Conservation (phyloP, 1,140 invertebrate genomes). For the Drosophila biarmipes region DNA sequence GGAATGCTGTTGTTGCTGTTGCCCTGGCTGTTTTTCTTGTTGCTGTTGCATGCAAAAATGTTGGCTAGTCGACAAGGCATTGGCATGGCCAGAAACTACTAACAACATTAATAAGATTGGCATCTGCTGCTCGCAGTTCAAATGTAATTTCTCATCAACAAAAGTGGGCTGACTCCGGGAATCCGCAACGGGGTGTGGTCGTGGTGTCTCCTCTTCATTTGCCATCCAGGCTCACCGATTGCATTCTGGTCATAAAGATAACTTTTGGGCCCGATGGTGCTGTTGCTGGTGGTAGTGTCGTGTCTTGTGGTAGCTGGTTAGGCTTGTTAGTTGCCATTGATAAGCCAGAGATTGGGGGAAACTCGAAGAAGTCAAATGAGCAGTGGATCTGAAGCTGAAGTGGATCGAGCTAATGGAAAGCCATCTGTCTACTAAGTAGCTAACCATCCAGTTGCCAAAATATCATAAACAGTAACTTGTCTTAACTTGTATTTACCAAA, state of each 20-base stretch:
- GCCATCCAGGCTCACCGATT: slow-evolving; percentile 32
- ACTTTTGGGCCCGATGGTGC: slow-evolving; percentile 30
- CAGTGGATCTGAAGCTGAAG: background rate
- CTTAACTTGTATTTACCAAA: background rate
- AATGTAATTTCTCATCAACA: slow-evolving; percentile 82
- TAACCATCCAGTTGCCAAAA: background rate
- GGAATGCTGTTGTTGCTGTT: slow-evolving; percentile 26
- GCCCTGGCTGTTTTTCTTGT: slow-evolving; percentile 35
- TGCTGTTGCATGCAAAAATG: slow-evolving; percentile 76
- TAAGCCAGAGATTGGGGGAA: slow-evolving; percentile 31
- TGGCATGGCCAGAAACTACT: slow-evolving; percentile 67
- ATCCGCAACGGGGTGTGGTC: slow-evolving; percentile 61
- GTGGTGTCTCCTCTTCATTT: slow-evolving; percentile 22
- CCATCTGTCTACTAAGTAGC: background rate
- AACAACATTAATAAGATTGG: slow-evolving; percentile 81
- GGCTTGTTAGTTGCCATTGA: slow-evolving; percentile 59
- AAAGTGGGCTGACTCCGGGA: slow-evolving; percentile 66
- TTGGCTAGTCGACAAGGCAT: slow-evolving; percentile 81
- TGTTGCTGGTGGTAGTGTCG: slow-evolving; percentile 31
- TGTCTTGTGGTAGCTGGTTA: slow-evolving; percentile 56
- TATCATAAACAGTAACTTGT: background rate
- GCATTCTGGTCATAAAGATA: slow-evolving; percentile 70
- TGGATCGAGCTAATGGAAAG: background rate
- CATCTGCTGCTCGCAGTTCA: slow-evolving; percentile 79
- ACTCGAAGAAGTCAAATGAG: slow-evolving; percentile 5